These are phyloP conservation scores for Spheniscus humboldti DNA, from an alignment of 2,797 vertebrate genomes.

Conservation along the genomic window DNA sequence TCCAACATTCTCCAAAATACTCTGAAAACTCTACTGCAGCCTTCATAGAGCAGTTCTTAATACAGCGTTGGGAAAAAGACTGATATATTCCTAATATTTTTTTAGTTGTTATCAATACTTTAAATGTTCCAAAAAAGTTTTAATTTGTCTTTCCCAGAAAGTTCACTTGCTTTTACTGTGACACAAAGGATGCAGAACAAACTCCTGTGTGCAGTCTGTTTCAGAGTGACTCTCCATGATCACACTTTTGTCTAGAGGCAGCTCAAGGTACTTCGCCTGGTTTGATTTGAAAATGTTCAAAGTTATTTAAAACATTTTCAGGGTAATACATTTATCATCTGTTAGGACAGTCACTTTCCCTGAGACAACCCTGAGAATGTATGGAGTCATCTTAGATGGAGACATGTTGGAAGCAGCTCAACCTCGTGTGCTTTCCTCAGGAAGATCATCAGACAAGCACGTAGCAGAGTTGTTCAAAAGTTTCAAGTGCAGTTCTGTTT, in stretches of 20 bases:
- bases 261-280: background rate
- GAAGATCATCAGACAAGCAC: background rate
- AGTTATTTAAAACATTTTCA: background rate
- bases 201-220: background rate
- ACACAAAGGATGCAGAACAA: background rate
- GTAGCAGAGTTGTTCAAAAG: background rate
- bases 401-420: background rate
- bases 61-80: background rate
- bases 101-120: background rate
- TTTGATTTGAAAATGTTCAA: background rate
- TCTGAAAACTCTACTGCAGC: background rate
- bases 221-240: background rate
- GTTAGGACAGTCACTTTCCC: background rate
- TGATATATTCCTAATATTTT: background rate
- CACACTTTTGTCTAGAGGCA: background rate
- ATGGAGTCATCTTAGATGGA: background rate
- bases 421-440: rapidly evolving
- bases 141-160: background rate
- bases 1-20: background rate
- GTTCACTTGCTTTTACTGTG: background rate
- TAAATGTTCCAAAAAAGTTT: background rate
- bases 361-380: background rate
- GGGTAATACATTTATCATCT: background rate
- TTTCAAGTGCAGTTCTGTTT: background rate
- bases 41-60: background rate